Evolutionary conservation across 2,888 invertebrate species (phyloP).

Genomic region (Andrena hattorfiana): DNA sequence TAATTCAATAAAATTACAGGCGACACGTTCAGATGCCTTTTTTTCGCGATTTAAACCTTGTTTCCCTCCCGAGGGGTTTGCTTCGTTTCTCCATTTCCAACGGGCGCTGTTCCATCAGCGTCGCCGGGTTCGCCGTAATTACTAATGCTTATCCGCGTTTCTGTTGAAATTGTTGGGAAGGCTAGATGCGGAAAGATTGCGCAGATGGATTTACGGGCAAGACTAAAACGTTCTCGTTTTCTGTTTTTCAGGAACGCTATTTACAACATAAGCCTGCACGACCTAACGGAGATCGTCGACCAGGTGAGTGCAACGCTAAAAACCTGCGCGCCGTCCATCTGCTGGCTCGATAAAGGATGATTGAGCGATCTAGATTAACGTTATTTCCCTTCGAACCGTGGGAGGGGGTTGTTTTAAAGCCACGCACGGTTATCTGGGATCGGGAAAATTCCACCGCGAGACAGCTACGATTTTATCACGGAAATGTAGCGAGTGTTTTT

Average conservation of each 20-base stretch:
- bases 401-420: conserved; percentile 15
- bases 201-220: conserved; percentile 63
- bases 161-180: conserved; percentile 44
- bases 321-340: conserved; percentile 27
- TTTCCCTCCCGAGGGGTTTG: neutral
- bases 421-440: conserved; percentile 21
- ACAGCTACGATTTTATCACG: conserved; percentile 44
- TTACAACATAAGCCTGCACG: conserved; percentile 95
- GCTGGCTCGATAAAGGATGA: conserved; percentile 51
- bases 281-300: conserved; percentile 91
- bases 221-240: conserved; percentile 67
- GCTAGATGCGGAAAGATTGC: conserved; percentile 62
- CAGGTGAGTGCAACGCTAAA: conserved; percentile 86
- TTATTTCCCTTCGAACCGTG: conserved; percentile 63
- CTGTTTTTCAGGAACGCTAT: conserved; percentile 91
- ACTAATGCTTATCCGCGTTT: conserved; percentile 63
- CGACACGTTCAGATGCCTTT: neutral
- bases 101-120: conserved; percentile 37
- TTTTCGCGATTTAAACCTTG: neutral
- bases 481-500: conserved; percentile 43
- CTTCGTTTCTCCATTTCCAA: neutral
- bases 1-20: neutral
- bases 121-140: conserved; percentile 55
- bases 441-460: conserved; percentile 28
- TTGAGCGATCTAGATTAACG: conserved; percentile 44